Conservation (phyloP, 2,797 vertebrate species). For the Amniataba percoides region DNA sequence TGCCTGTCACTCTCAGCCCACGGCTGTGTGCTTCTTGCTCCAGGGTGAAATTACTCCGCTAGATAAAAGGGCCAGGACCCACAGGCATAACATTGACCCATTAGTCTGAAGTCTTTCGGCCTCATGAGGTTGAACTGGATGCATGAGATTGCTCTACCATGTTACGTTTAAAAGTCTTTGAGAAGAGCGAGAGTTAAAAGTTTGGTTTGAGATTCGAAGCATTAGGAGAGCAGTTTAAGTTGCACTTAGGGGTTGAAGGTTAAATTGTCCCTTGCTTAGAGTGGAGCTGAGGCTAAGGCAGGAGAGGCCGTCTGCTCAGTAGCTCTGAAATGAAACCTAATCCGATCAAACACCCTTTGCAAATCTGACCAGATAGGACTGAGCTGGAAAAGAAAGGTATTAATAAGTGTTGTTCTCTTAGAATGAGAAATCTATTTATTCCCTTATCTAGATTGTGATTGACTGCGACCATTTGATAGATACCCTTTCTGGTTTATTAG, state of each 20-base stretch:
- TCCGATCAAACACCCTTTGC: background rate
- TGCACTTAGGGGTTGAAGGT: constrained; percentile 14
- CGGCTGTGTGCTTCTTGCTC: constrained; percentile 31
- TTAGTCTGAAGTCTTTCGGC: constrained; percentile 23
- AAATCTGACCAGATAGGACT: background rate
- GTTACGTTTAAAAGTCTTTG: constrained; percentile 24
- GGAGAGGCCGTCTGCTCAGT: background rate
- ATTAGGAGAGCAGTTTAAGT: background rate
- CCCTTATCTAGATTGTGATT: background rate
- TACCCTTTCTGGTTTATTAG: background rate
- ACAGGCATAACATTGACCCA: constrained; percentile 23
- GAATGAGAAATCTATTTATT: too few species aligned
- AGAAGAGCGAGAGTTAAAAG: background rate
- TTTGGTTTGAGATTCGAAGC: background rate
- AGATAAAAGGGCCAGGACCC: constrained; percentile 13
- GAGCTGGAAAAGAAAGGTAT: background rate
- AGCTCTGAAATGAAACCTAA: constrained; percentile 10
- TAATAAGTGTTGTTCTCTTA: background rate
- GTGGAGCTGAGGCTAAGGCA: background rate
- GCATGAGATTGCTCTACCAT: background rate
- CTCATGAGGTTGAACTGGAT: constrained; percentile 24
- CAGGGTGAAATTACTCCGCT: constrained; percentile 29
- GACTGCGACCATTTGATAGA: background rate
- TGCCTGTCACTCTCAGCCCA: constrained; percentile 43
- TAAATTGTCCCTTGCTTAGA: background rate